Evolutionary conservation across 2,113 vertebrate genomes (phyloP).

Genomic region (Pseudopipra pipra): DNA sequence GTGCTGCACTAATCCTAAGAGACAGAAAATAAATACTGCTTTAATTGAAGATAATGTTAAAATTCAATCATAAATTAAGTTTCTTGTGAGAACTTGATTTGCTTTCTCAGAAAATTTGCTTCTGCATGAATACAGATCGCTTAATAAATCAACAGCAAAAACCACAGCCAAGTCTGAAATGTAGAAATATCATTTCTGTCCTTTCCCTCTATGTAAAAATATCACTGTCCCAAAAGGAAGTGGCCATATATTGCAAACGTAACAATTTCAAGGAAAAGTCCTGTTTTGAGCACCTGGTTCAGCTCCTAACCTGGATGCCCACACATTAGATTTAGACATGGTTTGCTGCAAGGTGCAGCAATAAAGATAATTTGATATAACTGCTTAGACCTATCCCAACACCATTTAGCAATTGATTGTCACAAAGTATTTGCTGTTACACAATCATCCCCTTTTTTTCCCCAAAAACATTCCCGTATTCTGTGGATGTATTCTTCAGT

Average conservation of each 20-base stretch:
- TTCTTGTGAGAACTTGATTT: constrained; percentile 63
- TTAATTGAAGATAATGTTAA: constrained; percentile 65
- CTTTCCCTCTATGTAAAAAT: background rate
- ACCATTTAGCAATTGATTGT: background rate
- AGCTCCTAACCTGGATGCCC: background rate
- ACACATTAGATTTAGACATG: background rate
- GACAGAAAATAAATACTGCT: constrained; percentile 58
- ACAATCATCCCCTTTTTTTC: background rate
- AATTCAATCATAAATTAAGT: constrained; percentile 54
- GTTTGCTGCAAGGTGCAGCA: constrained; percentile 10
- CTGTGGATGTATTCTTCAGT: constrained; percentile 22
- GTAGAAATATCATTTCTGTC: background rate
- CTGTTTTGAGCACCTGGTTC: background rate
- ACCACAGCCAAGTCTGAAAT: background rate
- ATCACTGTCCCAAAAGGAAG: background rate
- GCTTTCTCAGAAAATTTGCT: constrained; percentile 31
- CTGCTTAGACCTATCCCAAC: background rate
- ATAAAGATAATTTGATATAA: constrained; percentile 37
- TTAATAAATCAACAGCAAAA: constrained; percentile 14
- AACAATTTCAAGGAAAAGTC: background rate
- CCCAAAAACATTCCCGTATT: constrained; percentile 11
- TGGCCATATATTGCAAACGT: background rate
- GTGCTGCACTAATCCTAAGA: constrained; percentile 45
- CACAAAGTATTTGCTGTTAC: background rate
- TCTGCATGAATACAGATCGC: constrained; percentile 14